Base-by-base conservation (phyloP, 2,797 vertebrate species). In the Pogoniulus pusillus region DNA sequence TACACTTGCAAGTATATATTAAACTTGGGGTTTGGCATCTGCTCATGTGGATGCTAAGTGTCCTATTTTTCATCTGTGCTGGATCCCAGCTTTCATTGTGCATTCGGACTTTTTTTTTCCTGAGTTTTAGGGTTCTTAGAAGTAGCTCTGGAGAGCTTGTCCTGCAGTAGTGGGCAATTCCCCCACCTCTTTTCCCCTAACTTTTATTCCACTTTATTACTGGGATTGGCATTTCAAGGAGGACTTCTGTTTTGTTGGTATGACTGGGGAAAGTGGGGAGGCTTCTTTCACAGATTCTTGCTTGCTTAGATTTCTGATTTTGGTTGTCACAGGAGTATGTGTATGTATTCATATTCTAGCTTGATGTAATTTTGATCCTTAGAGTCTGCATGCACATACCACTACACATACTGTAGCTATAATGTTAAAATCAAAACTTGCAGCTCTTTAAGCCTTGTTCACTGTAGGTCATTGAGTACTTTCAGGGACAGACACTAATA, bases 181-280 rank as follows among this genome's bases (percentile, higher is more conserved):
- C 3, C 1, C 3, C 9, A 2, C 2, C 2, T 2, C 62, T 29
- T 30, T 82, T 35, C 17, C 35, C 15, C 10, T 24, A 37, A 30
- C 53, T 75, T 75, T 72, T 54, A 35, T 49, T 77, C 41, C 9
- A 17, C 1, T 0, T 5, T 51, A 6, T 51, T 81, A 32, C n/a
- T 63, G 16, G 32, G 18, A 37, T 11, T 34, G 24, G 66, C 37
- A 26, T 65, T 91, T 60, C 32, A 65, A 24, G 41, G 29, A 32
- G 5, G 39, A 51, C 3, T 65, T 30, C 15, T 73, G 5, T 9
- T 60, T 77, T 35, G 27, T 54, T 60, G n/a, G 32, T 64, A 14
- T 29, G 24, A 71, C 1, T 35, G 14, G 35, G 55, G 27, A 54
- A 47, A 75, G 22, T 57, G 6, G 5, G 8, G 29, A 72, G 35